These are phyloP conservation scores for Archaeoteleia sp. DNA, from an alignment of 2,888 invertebrate species.

Conservation along the genomic window DNA sequence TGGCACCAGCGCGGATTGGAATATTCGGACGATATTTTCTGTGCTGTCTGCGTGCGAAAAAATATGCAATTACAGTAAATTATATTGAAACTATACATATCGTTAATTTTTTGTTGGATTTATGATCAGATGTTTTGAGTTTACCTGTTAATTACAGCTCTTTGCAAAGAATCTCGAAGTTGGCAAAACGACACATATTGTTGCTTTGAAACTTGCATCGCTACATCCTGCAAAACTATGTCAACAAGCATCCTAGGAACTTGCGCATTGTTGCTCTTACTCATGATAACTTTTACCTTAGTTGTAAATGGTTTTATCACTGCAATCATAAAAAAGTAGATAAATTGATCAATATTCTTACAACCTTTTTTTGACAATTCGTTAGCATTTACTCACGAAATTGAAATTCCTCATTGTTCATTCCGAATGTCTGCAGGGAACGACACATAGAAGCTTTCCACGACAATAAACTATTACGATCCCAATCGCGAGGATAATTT, in stretches of 20 bases:
- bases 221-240: constrained; percentile 84
- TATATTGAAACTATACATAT: neutral
- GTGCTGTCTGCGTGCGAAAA: constrained; percentile 55
- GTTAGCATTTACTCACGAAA: constrained; percentile 81
- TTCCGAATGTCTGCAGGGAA: constrained; percentile 85
- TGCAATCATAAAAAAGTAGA: constrained; percentile 70
- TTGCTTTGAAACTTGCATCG: constrained; percentile 82
- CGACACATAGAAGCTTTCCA: constrained; percentile 87
- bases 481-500: constrained; percentile 61
- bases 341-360: constrained; percentile 7
- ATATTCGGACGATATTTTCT: constrained; percentile 80
- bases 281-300: constrained; percentile 86
- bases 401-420: constrained; percentile 86
- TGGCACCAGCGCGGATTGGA: constrained; percentile 78
- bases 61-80: neutral
- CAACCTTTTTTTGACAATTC: too few species aligned
- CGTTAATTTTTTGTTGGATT: too few species aligned
- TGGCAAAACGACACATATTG: constrained; percentile 82
- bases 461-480: constrained; percentile 78
- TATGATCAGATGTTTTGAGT: too few species aligned
- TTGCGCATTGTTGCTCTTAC: constrained; percentile 79
- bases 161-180: constrained; percentile 78
- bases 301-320: constrained; percentile 87
- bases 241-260: constrained; percentile 81
- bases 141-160: constrained; percentile 72